Base-by-base conservation (phyloP, 2,113 vertebrate species). In the Scomber colias region DNA sequence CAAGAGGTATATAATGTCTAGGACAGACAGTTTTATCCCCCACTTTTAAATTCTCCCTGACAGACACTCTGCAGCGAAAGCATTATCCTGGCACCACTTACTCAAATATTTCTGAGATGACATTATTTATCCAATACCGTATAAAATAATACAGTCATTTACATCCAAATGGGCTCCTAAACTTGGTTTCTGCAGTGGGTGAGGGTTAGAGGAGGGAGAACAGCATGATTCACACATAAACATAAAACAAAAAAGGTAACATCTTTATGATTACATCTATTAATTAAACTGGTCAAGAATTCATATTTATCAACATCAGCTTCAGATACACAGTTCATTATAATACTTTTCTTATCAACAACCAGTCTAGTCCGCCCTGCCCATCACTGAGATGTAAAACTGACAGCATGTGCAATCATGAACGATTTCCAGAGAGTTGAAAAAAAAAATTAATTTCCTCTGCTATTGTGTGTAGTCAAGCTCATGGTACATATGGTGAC, bases 21-120 rank as follows among this genome's bases (percentile, higher is more conserved):
- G 54, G 81, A 65, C 75, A 80, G 81, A 81, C 56, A n/a, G 82
- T 63, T 87, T 68, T 82, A 74, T 83, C 83, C 90, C 88, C 89
- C 68, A 49, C 51, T 76, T 72, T 67, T 73, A 68, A 77, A 84
- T 62, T 76, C 86, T 86, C 77, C 76, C 80, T 84, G 66, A 90
- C 80, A 83, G 66, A 83, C 74, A 77, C 50, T 81, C 68, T 53
- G 73, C 71, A 81, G 65, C 14, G 8, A 75, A 73, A 54, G 48
- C 67, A 46, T 72, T 71, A 76, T 48, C 51, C 67, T 59, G 46
- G 53, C 44, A 75, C 71, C 69, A 69, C 46, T 64, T 71, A 78
- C 50, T 64, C 55, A 74, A 53, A 82, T 10, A 40, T 69, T 65
- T 75, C 49, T 70, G 14, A 31, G 12, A 70, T 50, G 5, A 56